Conservation (phyloP, 2,797 vertebrate genomes). For the Sebastes matsubarae region DNA sequence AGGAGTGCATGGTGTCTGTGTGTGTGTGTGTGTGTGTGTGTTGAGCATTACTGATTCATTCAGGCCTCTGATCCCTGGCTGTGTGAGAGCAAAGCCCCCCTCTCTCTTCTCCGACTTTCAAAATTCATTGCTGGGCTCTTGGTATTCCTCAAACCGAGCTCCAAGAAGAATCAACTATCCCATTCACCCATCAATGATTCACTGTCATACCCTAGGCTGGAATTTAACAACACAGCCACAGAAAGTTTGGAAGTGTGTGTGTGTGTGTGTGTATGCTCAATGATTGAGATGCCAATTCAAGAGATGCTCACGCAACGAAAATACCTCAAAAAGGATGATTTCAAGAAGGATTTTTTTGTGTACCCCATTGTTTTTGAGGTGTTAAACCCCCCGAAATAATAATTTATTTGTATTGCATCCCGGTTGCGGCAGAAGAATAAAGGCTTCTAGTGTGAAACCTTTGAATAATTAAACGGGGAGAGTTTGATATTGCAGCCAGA, state of each 20-base stretch:
- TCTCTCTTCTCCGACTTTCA: constrained; percentile 37
- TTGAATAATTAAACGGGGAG: constrained; percentile 51
- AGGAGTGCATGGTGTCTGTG: constrained; percentile 4
- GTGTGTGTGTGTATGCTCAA: not conserved
- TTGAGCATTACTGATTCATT: constrained; percentile 52
- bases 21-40: constrained; percentile 9
- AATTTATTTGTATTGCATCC: constrained; percentile 5
- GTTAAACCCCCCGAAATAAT: not conserved
- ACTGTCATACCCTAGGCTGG: constrained; percentile 29
- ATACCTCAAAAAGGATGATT: not conserved
- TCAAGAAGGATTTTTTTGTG: not conserved
- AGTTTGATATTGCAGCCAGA: constrained; percentile 44
- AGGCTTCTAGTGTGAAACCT: constrained; percentile 13
- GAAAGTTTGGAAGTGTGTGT: not conserved
- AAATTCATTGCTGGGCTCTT: constrained; percentile 52
- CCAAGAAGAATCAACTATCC: constrained; percentile 41
- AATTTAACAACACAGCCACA: constrained; percentile 39
- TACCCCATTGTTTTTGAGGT: not conserved
- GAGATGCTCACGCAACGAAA: not conserved
- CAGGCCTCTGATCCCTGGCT: constrained; percentile 47
- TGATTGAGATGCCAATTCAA: not conserved
- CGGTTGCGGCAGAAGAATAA: constrained; percentile 22
- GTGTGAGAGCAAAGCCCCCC: constrained; percentile 20
- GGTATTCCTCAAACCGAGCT: constrained; percentile 48
- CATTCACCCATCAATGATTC: constrained; percentile 62